Evolutionary conservation across 2,113 vertebrate genomes (phyloP).

Genomic region (Ptilorrhoa leucosticta): DNA sequence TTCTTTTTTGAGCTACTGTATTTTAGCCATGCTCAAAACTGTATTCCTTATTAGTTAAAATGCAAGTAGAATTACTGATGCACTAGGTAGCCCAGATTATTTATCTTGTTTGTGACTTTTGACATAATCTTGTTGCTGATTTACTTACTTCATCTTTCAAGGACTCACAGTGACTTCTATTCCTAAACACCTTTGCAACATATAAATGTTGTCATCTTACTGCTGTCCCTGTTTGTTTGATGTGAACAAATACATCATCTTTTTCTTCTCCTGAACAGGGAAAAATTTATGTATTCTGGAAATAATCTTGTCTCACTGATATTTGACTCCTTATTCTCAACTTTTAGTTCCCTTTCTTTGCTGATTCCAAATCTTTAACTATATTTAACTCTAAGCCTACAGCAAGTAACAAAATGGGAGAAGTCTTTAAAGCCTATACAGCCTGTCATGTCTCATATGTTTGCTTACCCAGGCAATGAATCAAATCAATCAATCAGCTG

Average conservation of each 20-base stretch:
- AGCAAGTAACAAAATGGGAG: background rate
- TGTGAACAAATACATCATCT: background rate
- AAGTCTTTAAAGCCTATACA: background rate
- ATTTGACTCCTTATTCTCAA: background rate
- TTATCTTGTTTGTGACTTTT: background rate
- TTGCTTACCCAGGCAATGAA: conserved; percentile 5
- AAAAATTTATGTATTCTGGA: background rate
- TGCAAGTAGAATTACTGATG: background rate
- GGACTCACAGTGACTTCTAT: background rate
- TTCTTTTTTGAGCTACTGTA: background rate
- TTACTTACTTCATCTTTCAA: background rate
- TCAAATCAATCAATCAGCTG: conserved; percentile 36
- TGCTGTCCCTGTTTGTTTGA: background rate
- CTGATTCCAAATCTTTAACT: background rate
- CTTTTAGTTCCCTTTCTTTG: background rate
- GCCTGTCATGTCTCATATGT: conserved; percentile 20
- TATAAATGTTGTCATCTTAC: background rate
- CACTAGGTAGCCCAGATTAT: background rate
- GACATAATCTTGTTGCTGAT: background rate
- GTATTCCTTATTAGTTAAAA: background rate
- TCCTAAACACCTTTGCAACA: background rate
- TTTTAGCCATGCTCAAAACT: background rate
- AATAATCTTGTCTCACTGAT: background rate
- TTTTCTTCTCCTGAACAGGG: background rate
- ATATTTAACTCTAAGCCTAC: conserved; percentile 10